Conservation (phyloP, 1,140 invertebrate species). For the Diabrotica virgifera region DNA sequence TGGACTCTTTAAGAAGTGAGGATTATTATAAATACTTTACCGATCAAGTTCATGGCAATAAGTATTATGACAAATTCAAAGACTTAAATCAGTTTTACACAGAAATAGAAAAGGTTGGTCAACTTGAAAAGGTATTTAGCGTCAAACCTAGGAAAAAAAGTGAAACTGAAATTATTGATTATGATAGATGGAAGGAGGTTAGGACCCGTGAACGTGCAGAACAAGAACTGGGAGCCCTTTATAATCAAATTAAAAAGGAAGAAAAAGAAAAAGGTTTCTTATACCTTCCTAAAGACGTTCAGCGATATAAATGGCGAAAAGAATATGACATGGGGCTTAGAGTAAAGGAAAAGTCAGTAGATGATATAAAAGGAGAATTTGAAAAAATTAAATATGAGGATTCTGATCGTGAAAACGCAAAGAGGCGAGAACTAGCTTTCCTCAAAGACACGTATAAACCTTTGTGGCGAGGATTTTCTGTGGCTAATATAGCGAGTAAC, state of each 20-base stretch:
- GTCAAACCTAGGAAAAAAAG: constrained; percentile 66
- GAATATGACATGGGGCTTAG: constrained; percentile 73
- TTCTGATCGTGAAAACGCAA: constrained; percentile 47
- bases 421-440: constrained; percentile 50
- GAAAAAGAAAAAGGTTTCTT: constrained; percentile 83
- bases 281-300: constrained; percentile 69
- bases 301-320: constrained; percentile 62
- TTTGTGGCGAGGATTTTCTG: constrained; percentile 78
- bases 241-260: constrained; percentile 72
- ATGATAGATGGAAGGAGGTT: constrained; percentile 80
- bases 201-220: constrained; percentile 76
- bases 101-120: constrained; percentile 78
- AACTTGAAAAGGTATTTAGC: constrained; percentile 73
- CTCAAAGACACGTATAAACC: constrained; percentile 73
- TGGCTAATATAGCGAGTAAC: constrained; percentile 69
- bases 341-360: constrained; percentile 82
- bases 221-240: constrained; percentile 74
- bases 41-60: constrained; percentile 68
- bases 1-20: constrained; percentile 40
- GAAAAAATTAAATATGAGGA: constrained; percentile 53
- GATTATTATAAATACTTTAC: constrained; percentile 69
- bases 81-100: constrained; percentile 84
- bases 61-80: constrained; percentile 76
- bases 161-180: constrained; percentile 80
- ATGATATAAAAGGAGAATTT: constrained; percentile 76